Evolutionary conservation across 2,113 vertebrate genomes (phyloP).

Genomic region (Phocoena phocoena): DNA sequence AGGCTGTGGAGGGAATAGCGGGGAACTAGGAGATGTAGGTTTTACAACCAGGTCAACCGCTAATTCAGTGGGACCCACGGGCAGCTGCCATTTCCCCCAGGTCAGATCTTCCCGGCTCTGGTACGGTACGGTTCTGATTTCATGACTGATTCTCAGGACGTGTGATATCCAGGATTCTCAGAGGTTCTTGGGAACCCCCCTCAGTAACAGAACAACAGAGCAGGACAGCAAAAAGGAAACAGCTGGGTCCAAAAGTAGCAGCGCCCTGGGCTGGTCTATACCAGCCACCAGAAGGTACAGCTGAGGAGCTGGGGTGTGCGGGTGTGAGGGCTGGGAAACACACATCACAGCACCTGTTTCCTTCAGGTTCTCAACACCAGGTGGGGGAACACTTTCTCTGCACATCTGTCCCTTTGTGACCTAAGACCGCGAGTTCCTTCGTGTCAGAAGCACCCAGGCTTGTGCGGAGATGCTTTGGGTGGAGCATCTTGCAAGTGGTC

Average conservation of each 20-base stretch:
- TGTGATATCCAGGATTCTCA: background rate
- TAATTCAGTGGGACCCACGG: background rate
- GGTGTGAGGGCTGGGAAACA: background rate
- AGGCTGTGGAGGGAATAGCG: fast-evolving
- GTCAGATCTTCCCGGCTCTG: background rate
- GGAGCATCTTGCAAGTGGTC: background rate
- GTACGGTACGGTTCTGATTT: background rate
- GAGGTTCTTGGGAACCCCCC: background rate
- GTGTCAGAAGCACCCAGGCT: background rate
- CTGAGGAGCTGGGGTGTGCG: no score
- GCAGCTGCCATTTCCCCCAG: background rate
- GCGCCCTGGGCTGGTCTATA: background rate
- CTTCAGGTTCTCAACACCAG: fast-evolving
- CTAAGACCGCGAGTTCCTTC: fast-evolving
- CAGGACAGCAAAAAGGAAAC: background rate
- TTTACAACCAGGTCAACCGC: background rate
- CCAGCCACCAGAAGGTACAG: background rate
- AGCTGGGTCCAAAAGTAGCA: background rate
- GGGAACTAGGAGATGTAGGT: background rate
- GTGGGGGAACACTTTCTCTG: background rate
- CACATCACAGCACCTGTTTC: background rate
- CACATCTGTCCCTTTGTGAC: background rate
- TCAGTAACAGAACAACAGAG: background rate
- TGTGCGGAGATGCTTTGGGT: background rate
- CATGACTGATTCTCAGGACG: background rate